Evolutionary conservation across 2,888 invertebrate genomes (phyloP), one percentile per base, ranked within the genome.

Genomic region (Junonia oenone): DNA sequence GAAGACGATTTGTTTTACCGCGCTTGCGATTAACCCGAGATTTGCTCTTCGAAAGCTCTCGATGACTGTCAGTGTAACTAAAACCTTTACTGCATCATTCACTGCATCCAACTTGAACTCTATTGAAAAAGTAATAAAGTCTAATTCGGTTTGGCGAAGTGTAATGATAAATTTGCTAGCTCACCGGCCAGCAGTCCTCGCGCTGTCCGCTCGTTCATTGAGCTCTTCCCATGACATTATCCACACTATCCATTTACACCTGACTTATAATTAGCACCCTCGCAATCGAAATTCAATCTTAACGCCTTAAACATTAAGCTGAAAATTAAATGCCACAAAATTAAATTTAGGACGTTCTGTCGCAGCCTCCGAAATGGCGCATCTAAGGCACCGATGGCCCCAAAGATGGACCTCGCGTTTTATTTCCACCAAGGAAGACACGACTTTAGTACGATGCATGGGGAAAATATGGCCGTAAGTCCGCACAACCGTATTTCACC

Each of bases 161-260:
- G 61, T 56, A 58, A 60, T 63, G 73, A 73, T 78, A 78, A 73
- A 69, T 75, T 78, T 72, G 78, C 72, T 63, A 69, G 69, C 72
- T 76, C 73, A 74, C 76, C 79, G 84, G 79, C 78, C 85, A 78
- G 84, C 82, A 83, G 89, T 85, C 86, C 83, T 83, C 79, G 81
- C 81, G 82, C 82, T 85, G 89, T 84, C 89, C 87, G 87, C 81
- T 79, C 83, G 83, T 86, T 87, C 86, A 87, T 83, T 86, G 83
- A 86, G 89, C 81, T 83, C 88, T 90, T 90, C 89, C 89, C 90
- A 90, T 89, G 90, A 90, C 90, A 90, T 90, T 90, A 89, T 85
- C 81, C 81, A 63, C 63, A 61, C 63, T 62, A 63, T 62, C 66
- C 61, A 68, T 66, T 65, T 65, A 67, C 64, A 67, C 69, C 61